These are phyloP conservation scores for Muscidifurax raptorellus DNA, from an alignment of 1,140 invertebrate species.

Conservation along the genomic window DNA sequence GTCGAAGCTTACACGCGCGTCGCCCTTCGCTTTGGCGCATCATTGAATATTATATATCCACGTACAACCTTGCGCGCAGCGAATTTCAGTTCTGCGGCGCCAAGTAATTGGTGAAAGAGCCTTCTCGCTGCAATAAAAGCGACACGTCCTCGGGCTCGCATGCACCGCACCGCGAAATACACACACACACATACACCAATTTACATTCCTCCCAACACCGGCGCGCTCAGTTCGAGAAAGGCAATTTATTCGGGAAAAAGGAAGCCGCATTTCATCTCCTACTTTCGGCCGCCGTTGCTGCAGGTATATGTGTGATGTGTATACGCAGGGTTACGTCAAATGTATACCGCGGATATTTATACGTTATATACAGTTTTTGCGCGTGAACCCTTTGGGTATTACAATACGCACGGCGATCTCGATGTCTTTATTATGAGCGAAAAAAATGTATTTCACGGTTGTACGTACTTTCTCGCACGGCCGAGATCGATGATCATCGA, in stretches of 20 bases:
- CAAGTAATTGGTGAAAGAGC: constrained; percentile 44
- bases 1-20: background rate
- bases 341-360: no score
- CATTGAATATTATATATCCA: background rate
- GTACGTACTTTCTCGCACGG: constrained; percentile 40
- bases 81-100: constrained; percentile 11
- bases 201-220: constrained; percentile 4
- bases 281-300: background rate
- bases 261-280: background rate
- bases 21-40: constrained; percentile 10
- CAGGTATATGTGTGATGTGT: background rate
- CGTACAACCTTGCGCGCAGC: background rate
- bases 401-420: constrained; percentile 17
- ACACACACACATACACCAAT: background rate
- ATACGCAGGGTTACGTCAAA: background rate
- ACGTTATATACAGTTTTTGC: background rate
- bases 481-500: constrained; percentile 47
- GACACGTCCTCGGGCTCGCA: constrained; percentile 4
- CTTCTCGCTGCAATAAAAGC: constrained; percentile 26
- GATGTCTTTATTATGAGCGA: constrained; percentile 49
- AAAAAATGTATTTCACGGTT: constrained; percentile 10
- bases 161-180: background rate
- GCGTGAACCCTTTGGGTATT: background rate
- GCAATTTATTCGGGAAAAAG: constrained; percentile 34
- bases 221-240: constrained; percentile 25